These are phyloP conservation scores for Planiliza haematocheilus DNA, from an alignment of 2,113 vertebrate genomes.

Conservation along the genomic window DNA sequence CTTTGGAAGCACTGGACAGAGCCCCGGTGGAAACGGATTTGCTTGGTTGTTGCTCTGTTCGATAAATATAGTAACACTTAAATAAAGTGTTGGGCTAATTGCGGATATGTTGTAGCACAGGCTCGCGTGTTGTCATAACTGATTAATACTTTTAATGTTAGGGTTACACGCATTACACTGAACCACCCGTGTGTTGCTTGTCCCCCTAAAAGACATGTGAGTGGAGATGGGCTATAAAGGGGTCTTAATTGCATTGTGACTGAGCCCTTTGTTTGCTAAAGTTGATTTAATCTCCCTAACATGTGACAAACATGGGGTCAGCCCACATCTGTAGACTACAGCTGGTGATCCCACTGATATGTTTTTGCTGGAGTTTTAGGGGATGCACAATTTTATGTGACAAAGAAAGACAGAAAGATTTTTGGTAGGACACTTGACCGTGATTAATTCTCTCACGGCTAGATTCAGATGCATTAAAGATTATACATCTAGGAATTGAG, in stretches of 20 bases:
- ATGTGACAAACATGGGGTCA: not conserved
- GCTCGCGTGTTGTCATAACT: not conserved
- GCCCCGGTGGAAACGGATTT: slow-evolving; percentile 9
- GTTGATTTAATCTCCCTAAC: not conserved
- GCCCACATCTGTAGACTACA: not conserved
- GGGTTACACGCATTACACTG: not conserved
- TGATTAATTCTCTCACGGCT: too few relatives aligned
- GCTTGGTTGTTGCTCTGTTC: slow-evolving; percentile 11
- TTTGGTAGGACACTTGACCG: too few relatives aligned
- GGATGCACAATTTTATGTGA: too few relatives aligned
- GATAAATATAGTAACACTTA: slow-evolving; percentile 16
- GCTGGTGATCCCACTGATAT: not conserved
- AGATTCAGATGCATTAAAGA: too few relatives aligned
- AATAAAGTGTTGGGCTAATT: not conserved
- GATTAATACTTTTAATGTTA: not conserved
- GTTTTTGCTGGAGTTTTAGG: too few relatives aligned
- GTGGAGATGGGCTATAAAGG: not conserved
- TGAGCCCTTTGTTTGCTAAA: too few relatives aligned
- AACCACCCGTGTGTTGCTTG: too few relatives aligned
- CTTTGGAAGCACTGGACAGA: slow-evolving; percentile 4
- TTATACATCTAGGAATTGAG: not conserved
- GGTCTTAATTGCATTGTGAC: too few relatives aligned
- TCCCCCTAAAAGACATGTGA: too few relatives aligned
- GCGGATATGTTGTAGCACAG: not conserved
- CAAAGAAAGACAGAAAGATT: too few relatives aligned